A percentile compares a stretch with the other conserved stretches of the same genome.
phyloP scores from a whole-genome alignment of 53 echinoderm and acorn worm genomes.

The Echinarachnius parma region DNA sequence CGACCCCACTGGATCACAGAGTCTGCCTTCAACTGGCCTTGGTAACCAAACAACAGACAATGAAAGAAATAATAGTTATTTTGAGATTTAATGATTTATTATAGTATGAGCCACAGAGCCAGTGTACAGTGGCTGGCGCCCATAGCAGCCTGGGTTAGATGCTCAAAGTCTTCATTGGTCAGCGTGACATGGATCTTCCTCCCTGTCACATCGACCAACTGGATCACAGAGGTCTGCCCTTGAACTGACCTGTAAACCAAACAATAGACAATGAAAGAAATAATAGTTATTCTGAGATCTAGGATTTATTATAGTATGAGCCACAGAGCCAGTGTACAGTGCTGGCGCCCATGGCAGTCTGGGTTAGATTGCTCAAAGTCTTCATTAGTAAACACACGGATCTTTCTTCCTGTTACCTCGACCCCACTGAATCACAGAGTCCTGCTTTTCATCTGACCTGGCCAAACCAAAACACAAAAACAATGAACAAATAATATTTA shows the following conservation, averaged over 20 bases:
- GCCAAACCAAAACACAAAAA: neutral
- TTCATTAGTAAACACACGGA: slow-evolving; percentile 59
- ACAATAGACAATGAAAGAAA: no score
- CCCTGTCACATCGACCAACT: slow-evolving; percentile 61
- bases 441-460: slow-evolving; percentile 59
- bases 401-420: slow-evolving; percentile 40
- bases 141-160: slow-evolving; percentile 81
- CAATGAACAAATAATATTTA: no score
- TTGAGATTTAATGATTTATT: no score
- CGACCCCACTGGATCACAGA: no score
- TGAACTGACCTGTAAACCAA: neutral
- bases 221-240: neutral
- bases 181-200: slow-evolving; percentile 53
- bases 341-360: slow-evolving; percentile 81
- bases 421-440: slow-evolving; percentile 69
- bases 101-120: no score
- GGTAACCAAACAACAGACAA: no score
- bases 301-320: no score
- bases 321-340: slow-evolving; percentile 96
- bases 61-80: no score
- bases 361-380: slow-evolving; percentile 91
- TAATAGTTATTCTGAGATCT: no score
- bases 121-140: slow-evolving; percentile 87
- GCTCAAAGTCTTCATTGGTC: slow-evolving; percentile 81
- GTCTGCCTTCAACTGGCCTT: no score